phyloP scores from a whole-genome alignment of 2,888 invertebrate genomes.

The Allygus modestus region DNA sequence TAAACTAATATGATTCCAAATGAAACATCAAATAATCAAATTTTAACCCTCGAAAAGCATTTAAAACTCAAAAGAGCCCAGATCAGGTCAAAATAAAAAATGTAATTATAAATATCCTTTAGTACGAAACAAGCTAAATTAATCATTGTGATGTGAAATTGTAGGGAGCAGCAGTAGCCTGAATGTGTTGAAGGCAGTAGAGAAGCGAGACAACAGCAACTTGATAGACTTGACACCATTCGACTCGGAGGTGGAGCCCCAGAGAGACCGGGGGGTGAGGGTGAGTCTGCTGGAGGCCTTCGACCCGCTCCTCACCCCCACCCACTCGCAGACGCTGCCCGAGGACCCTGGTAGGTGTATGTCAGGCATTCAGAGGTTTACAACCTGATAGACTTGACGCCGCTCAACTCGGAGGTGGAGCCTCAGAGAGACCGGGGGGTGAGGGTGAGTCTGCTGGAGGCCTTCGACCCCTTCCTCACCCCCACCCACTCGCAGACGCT shows the following conservation, averaged over 20 bases:
- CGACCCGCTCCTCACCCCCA: constrained; percentile 84
- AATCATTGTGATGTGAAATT: no score
- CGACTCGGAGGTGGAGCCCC: constrained; percentile 69
- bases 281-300: constrained; percentile 91
- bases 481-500: neutral
- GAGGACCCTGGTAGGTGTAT: constrained; percentile 20
- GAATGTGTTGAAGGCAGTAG: constrained; percentile 75
- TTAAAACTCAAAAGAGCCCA: no score
- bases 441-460: constrained; percentile 87
- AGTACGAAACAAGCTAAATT: no score
- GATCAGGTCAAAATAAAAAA: no score
- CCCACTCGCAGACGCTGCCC: neutral
- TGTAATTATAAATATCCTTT: no score
- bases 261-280: constrained; percentile 74
- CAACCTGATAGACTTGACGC: constrained; percentile 80
- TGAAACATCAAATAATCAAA: no score
- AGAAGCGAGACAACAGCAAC: constrained; percentile 77
- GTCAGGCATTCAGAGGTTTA: no score
- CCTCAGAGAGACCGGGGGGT: constrained; percentile 73
- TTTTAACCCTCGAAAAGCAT: no score
- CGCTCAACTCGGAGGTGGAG: constrained; percentile 71
- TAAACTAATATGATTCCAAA: no score
- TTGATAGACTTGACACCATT: constrained; percentile 78
- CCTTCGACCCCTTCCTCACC: constrained; percentile 90
- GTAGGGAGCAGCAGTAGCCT: constrained; percentile 66